Conservation (phyloP, 2,113 vertebrate species). For the Seriola dumerili region DNA sequence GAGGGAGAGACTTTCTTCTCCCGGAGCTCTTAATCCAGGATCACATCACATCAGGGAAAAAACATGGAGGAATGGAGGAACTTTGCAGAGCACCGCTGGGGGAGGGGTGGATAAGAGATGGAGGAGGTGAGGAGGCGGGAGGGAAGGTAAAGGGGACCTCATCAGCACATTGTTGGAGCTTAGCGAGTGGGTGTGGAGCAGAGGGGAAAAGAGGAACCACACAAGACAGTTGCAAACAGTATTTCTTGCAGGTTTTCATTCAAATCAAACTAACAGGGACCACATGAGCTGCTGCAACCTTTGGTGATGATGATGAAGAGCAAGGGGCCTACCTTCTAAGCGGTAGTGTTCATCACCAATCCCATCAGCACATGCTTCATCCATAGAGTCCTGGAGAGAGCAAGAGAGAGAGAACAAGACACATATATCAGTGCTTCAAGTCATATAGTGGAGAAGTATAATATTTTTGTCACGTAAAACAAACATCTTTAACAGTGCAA, state of each 20-base stretch:
- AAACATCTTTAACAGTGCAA: slow-evolving; percentile 62
- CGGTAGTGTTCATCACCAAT: slow-evolving; percentile 93
- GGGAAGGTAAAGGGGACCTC: slow-evolving; percentile 52
- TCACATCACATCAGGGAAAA: slow-evolving; percentile 69
- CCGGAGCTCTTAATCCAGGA: slow-evolving; percentile 87
- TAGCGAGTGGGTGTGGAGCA: slow-evolving; percentile 47
- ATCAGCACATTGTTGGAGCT: slow-evolving; percentile 66
- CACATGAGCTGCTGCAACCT: background rate
- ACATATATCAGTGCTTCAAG: slow-evolving; percentile 44
- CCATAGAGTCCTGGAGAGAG: slow-evolving; percentile 88
- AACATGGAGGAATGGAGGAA: slow-evolving; percentile 61
- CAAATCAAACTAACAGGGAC: background rate
- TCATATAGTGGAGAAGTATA: slow-evolving; percentile 25
- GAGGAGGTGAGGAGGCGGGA: slow-evolving; percentile 38
- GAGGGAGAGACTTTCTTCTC: slow-evolving; percentile 75
- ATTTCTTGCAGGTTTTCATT: background rate
- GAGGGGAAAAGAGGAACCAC: slow-evolving; percentile 15
- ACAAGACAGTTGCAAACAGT: background rate
- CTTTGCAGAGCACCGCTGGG: slow-evolving; percentile 50
- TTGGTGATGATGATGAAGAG: background rate
- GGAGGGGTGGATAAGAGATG: slow-evolving; percentile 51
- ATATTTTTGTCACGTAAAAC: slow-evolving; percentile 64
- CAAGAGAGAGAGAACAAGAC: slow-evolving; percentile 10
- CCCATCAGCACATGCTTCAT: slow-evolving; percentile 88
- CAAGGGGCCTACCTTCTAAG: slow-evolving; percentile 90